Evolutionary conservation across 2,113 vertebrate species (phyloP), one percentile per base, ranked within the genome.

Genomic region (Aspiorhynchus laticeps): DNA sequence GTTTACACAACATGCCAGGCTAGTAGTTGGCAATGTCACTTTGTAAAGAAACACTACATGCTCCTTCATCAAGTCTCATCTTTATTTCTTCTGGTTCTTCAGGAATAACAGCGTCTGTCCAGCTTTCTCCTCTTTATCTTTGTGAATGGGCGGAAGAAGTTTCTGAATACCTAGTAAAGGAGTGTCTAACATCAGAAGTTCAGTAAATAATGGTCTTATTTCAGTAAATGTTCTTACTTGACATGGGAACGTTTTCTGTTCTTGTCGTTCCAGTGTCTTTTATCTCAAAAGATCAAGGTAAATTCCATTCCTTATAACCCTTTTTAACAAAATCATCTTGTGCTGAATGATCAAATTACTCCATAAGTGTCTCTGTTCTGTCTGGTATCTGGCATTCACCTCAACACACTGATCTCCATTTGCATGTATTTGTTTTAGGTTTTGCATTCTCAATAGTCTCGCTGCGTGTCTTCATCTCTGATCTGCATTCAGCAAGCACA

Each of bases 401-500:
- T 59, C 48, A 56, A 41, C 12, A 14, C 2, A 2, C 31, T 19
- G 69, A 21, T 56, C 69, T 56, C 48, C 69, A 84, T 75, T 84
- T 59, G 83, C 67, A 84, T 73, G 33, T 19, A 38, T 84, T 75
- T 84, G 48, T 43, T 84, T 75, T 38, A 36, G 26, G 21, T 26
- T 74, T 84, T 26, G 69, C 83, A 74, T 84, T 74, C 24, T n/a
- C 46, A 71, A 8, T 69, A 51, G 63, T 53, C 28, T 71, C 28
- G 31, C 61, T 3, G n/a, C 41, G 2, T 5, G 36, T 65, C 79
- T 33, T 69, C 38, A 36, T 46, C 59, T 67, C 80, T 83, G 63
- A 83, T 83, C 81, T 71, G 65, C 26, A 51, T 73, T 82, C 80
- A 67, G 38, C 38, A 67, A n/a, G 61, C 80, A 46, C 38, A 67